Evolutionary conservation across 2,113 vertebrate species (phyloP), one percentile per base, ranked within the genome.

Genomic region (Danio rerio): DNA sequence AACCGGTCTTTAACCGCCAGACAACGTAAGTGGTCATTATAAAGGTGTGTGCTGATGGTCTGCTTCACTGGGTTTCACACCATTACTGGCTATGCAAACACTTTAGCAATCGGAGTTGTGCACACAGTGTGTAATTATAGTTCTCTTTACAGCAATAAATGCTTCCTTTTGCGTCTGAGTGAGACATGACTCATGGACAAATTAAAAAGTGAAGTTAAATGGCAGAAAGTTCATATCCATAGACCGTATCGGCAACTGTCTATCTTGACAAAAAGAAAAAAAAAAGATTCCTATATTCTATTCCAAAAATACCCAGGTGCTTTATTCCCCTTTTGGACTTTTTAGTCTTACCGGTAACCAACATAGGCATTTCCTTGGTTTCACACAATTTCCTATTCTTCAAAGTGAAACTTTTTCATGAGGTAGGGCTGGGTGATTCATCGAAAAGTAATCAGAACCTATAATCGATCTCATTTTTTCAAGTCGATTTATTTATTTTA

Each of bases 11-110:
- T 49, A 40, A 62, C 62, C 83, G 42, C 84, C 75, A 56, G 78
- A 65, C 69, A 83, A 55, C 49, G 59, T 11, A 10, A 83, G 73
- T 70, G 78, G 66, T 72, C 66, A 81, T 87, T 62, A 15, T 79
- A 45, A 73, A 66, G 21, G 15, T 79, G 68, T 84, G 80, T 76
- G 59, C 78, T 47, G 21, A 68, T 62, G n/a, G 59, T 73, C 52
- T 74, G 59, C 78, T 20, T 74, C 53, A 81, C 61, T 21, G 68
- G 65, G 61, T 43, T 78, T 59, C 11, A 61, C 49, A 79, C 49
- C 62, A 80, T 13, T 50, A 74, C 18, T 49, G 61, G 50, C 65
- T 20, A 76, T 56, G 53, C 76, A 85, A 83, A 80, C 80, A 68
- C 84, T 66, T 73, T 13, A 78, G 78, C 58, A 70, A 62, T 71